Evolutionary conservation across 2,113 vertebrate species (phyloP), one percentile per base, ranked within the genome.

Genomic region (Reinhardtius hippoglossoides): DNA sequence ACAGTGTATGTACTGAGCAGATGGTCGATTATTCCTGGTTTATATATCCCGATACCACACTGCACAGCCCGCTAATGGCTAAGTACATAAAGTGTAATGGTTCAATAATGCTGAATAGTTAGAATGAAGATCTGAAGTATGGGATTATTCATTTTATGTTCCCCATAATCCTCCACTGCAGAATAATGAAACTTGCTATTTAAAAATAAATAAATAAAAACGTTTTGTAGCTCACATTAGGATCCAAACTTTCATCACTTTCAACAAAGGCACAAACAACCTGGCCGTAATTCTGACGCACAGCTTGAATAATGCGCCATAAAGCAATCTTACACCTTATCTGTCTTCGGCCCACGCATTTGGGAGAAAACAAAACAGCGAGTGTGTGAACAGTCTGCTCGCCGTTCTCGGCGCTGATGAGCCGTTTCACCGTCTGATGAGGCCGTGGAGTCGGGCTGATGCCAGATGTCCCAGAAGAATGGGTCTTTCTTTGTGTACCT

Each of bases 401-500:
- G 77, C 46, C 57, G n/a, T 63, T 79, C 70, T 79, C 58, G 9
- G 42, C 48, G 46, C 63, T 80, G 82, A 85, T 80, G 82, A 84
- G 73, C 82, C 26, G 61, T 21, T 84, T 74, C 46, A 44, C 40
- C 1, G 37, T 74, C 70, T 73, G 75, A 87, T 12, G 10, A n/a
- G 79, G 75, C 64, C 7, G 3, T 50, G 61, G 57, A 82, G 83
- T 44, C 66, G 13, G 10, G 5, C 57, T 35, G 27, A 58, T 23
- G 23, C 77, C 87, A 89, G 82, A 84, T 87, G 82, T 87, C 84
- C 82, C 52, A 3, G 54, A 71, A 78, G 82, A 79, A 82, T 78
- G 67, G 61, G 44, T 62, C 73, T 78, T 20, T 72, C 71, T 88
- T 67, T 61, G 75, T 70, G 46, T 80, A 79, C 81, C 88, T 85